These are phyloP conservation scores for Colletes latitarsis DNA, from an alignment of 1,140 invertebrate species.

Conservation along the genomic window DNA sequence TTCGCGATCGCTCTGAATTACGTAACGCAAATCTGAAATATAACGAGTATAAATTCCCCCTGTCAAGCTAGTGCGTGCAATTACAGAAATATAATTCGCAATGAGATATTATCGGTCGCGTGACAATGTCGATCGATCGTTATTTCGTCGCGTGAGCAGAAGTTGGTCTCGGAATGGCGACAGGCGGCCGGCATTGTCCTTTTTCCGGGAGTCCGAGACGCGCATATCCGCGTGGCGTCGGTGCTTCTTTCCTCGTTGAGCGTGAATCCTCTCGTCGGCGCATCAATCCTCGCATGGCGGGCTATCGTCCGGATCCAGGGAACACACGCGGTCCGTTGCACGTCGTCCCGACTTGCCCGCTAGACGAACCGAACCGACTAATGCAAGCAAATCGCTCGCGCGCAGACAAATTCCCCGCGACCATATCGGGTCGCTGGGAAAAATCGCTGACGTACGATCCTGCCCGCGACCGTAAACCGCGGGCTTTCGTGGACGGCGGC, in stretches of 20 bases:
- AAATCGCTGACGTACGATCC: slow-evolving; percentile 69
- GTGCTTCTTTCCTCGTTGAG: slow-evolving; percentile 6
- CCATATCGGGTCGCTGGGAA: slow-evolving; percentile 67
- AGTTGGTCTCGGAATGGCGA: too few species aligned
- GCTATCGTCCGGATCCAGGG: slow-evolving; percentile 46
- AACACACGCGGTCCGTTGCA: background rate
- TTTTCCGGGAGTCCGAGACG: background rate
- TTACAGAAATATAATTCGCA: too few species aligned
- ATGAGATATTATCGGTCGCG: too few species aligned
- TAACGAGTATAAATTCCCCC: too few species aligned
- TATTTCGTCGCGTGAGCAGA: too few species aligned
- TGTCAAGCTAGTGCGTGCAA: too few species aligned
- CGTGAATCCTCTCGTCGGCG: slow-evolving; percentile 38
- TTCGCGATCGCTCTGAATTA: too few species aligned
- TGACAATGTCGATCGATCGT: too few species aligned
- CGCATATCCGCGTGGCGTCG: background rate
- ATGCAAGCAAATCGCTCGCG: slow-evolving; percentile 72
- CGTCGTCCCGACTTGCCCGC: slow-evolving; percentile 15
- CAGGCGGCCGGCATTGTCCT: too few species aligned
- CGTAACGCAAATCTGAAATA: too few species aligned
- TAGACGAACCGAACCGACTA: slow-evolving; percentile 51
- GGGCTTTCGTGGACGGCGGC: slow-evolving; percentile 10
- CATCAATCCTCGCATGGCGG: slow-evolving; percentile 57
- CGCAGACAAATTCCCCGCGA: slow-evolving; percentile 71
- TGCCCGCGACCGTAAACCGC: slow-evolving; percentile 52